Conservation (phyloP, 2,888 invertebrate species). For the Drosophila paramelanica region DNA sequence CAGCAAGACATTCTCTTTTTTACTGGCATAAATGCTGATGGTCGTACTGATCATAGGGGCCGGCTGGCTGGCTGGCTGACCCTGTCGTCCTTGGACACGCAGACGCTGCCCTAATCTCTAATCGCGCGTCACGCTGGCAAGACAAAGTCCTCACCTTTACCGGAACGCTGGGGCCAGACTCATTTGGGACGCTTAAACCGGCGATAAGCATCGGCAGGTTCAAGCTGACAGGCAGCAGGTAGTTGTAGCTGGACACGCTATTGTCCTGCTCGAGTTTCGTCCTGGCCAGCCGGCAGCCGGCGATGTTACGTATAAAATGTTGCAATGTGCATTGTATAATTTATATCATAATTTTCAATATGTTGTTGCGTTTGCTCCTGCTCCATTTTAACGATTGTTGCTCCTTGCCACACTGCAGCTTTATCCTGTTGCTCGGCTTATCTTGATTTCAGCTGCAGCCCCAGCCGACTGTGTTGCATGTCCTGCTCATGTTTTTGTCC, state of each 20-base stretch:
- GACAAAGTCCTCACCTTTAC: constrained; percentile 48
- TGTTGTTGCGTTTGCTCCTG: constrained; percentile 19
- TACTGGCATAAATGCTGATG: constrained; percentile 25
- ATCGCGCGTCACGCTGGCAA: constrained; percentile 74
- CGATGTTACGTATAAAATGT: constrained; percentile 56
- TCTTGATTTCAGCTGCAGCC: constrained; percentile 63
- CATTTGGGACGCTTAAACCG: constrained; percentile 71
- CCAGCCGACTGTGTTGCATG: constrained; percentile 13
- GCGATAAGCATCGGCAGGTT: constrained; percentile 76
- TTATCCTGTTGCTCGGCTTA: constrained; percentile 62
- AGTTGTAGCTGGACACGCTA: constrained; percentile 50
- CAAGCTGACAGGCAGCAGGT: constrained; percentile 61
- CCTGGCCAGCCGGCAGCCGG: constrained; percentile 52
- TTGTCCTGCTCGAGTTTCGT: constrained; percentile 67
- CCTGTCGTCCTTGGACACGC: constrained; percentile 44
- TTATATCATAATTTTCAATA: constrained; percentile 75
- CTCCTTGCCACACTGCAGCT: constrained; percentile 51
- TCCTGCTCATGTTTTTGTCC: constrained; percentile 21
- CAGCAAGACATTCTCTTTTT: constrained; percentile 52
- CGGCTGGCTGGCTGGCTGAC: constrained; percentile 25
- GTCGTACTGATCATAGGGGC: constrained; percentile 33
- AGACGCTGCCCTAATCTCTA: constrained; percentile 66
- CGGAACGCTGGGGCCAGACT: constrained; percentile 53
- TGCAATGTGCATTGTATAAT: constrained; percentile 78
- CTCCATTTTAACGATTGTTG: constrained; percentile 40